phyloP scores from a whole-genome alignment of 2,797 vertebrate species.

The Onychomys arenicola region DNA sequence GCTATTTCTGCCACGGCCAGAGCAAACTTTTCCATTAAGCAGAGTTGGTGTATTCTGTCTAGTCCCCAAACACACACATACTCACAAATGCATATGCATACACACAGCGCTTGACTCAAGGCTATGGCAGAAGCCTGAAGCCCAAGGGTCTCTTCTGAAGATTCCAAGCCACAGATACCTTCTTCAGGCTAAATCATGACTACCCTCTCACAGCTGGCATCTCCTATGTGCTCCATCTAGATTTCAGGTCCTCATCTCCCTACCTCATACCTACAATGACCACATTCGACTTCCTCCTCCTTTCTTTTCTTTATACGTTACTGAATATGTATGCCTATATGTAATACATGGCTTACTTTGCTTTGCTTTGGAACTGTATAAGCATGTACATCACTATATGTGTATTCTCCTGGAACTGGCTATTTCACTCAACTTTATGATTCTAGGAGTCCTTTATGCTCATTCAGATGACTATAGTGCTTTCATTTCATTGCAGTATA shows the following conservation, averaged over 20 bases:
- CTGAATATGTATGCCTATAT: neutral
- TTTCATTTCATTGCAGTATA: conserved; percentile 39
- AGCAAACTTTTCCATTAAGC: conserved; percentile 20
- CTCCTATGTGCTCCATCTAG: neutral
- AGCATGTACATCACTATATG: neutral
- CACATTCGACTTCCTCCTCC: neutral
- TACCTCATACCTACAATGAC: neutral
- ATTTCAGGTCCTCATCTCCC: neutral
- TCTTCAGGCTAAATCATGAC: conserved; percentile 8
- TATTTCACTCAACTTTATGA: neutral
- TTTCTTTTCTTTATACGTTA: conserved; percentile 18
- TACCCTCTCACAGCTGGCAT: neutral
- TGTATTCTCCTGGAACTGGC: neutral
- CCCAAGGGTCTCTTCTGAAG: neutral
- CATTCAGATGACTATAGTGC: neutral
- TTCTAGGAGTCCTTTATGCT: conserved; percentile 37
- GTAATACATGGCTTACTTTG: neutral
- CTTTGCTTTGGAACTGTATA: conserved; percentile 26
- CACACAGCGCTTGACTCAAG: neutral
- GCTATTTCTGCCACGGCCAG: conserved; percentile 32
- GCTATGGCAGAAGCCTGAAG: conserved; percentile 22
- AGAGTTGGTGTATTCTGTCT: conserved; percentile 45
- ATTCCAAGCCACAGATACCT: neutral
- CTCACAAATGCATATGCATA: conserved; percentile 28
- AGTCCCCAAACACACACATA: conserved; percentile 66